phyloP scores from a whole-genome alignment of 1,140 invertebrate species.

The Hirudo medicinalis region DNA sequence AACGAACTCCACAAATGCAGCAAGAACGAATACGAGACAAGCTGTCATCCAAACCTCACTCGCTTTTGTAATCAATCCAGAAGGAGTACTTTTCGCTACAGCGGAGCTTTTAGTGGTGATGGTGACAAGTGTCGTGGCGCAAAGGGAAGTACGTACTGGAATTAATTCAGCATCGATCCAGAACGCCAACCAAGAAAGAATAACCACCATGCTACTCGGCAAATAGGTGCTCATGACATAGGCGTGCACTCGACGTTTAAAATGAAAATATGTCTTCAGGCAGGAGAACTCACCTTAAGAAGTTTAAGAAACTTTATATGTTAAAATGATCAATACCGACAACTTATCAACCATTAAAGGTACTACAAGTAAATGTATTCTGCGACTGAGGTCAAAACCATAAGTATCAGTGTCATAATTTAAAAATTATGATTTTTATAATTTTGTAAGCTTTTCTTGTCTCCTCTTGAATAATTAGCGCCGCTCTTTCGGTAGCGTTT shows the following conservation, averaged over 20 bases:
- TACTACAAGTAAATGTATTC: too few species aligned
- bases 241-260: conserved; percentile 27
- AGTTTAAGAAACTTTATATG: background rate
- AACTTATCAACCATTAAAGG: too few species aligned
- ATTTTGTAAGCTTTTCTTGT: too few species aligned
- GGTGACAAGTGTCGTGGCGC: conserved; percentile 28
- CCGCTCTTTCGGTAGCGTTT: too few species aligned
- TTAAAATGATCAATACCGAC: too few species aligned
- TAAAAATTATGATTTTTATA: too few species aligned
- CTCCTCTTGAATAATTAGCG: too few species aligned
- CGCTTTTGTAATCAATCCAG: conserved; percentile 33
- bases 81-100: conserved; percentile 5
- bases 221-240: conserved; percentile 25
- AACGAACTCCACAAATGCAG: conserved; percentile 35
- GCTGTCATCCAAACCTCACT: conserved; percentile 38
- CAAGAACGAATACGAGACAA: conserved; percentile 36
- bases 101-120: conserved; percentile 19
- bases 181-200: conserved; percentile 32
- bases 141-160: conserved; percentile 31
- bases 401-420: too few species aligned
- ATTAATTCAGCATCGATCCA: conserved; percentile 30
- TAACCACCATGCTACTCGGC: conserved; percentile 28
- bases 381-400: too few species aligned
- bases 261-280: conserved; percentile 25
- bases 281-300: conserved; percentile 28